Conservation (phyloP, 2,797 vertebrate genomes). For the Enteromius radiatus region DNA sequence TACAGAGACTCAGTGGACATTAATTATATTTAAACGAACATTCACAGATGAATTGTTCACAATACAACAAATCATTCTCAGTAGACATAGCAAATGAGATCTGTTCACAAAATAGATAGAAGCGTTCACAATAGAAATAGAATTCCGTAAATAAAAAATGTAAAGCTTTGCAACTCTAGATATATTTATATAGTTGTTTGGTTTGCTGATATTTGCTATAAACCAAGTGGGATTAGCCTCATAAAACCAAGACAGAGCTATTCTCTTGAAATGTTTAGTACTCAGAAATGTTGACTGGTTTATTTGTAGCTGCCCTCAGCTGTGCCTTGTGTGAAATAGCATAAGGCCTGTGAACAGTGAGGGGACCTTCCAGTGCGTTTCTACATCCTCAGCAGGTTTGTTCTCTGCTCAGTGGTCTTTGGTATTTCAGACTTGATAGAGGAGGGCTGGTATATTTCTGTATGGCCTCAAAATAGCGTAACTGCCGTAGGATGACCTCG, state of each 20-base stretch:
- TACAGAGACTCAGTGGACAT: neutral
- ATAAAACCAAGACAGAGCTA: constrained; percentile 22
- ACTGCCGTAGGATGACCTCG: constrained; percentile 49
- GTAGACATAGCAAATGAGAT: neutral
- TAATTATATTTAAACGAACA: neutral
- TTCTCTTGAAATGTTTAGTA: neutral
- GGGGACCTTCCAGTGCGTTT: constrained; percentile 52
- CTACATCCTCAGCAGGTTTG: constrained; percentile 65
- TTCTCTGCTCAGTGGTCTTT: constrained; percentile 44
- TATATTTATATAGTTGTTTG: neutral
- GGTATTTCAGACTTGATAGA: constrained; percentile 53
- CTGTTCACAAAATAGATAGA: neutral
- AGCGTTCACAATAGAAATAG: neutral
- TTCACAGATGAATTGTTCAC: neutral
- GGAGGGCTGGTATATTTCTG: constrained; percentile 71
- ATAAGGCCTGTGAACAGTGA: constrained; percentile 52
- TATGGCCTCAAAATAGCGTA: constrained; percentile 74
- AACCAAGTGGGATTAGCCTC: neutral
- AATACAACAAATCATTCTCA: neutral
- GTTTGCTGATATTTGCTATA: neutral
- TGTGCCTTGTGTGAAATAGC: constrained; percentile 57
- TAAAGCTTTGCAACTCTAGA: neutral
- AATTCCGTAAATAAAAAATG: neutral
- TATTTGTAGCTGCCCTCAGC: constrained; percentile 45
- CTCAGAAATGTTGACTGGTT: constrained; percentile 53